Percentiles rank a stretch among this genome's conserved stretches.
phyloP scores from a whole-genome alignment of 2,888 invertebrate genomes.

The Pseudococcus jackbeardsleyi region DNA sequence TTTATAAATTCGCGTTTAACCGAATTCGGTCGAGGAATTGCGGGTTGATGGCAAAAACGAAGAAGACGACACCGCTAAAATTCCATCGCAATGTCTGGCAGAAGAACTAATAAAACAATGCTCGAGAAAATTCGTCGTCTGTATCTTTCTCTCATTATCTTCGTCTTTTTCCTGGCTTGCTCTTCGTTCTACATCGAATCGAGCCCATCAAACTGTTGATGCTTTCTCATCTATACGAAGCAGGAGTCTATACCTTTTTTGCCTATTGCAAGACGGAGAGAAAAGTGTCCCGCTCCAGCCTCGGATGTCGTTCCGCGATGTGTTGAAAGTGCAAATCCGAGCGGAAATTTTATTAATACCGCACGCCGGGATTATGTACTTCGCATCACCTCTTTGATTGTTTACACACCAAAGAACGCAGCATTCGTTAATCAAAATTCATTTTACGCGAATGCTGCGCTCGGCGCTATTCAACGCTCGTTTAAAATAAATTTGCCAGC shows the following conservation, averaged over 20 bases:
- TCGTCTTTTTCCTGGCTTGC: background rate
- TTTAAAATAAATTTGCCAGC: slow-evolving; percentile 37
- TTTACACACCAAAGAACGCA: slow-evolving; percentile 39
- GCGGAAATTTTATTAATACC: slow-evolving; percentile 47
- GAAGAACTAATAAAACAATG: slow-evolving; percentile 6
- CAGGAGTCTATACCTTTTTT: background rate
- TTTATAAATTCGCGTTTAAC: slow-evolving; percentile 4
- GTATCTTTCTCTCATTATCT: background rate
- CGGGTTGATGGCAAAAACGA: no score
- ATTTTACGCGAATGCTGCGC: background rate
- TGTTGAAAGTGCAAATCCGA: slow-evolving; percentile 37
- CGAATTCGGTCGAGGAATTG: background rate
- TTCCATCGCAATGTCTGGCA: background rate
- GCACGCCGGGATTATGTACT: slow-evolving; percentile 37
- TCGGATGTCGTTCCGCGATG: background rate
- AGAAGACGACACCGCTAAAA: background rate
- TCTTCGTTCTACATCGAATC: background rate
- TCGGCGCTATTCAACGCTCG: slow-evolving; percentile 28
- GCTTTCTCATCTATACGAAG: background rate
- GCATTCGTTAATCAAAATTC: slow-evolving; percentile 39
- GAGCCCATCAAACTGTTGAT: slow-evolving; percentile 17
- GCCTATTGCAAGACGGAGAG: background rate
- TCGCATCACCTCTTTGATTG: slow-evolving; percentile 41
- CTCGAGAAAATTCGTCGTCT: background rate
- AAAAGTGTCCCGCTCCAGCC: background rate